Base-by-base conservation (phyloP, 64 coral and sea anemone species). In the Pocillopora verrucosa region DNA sequence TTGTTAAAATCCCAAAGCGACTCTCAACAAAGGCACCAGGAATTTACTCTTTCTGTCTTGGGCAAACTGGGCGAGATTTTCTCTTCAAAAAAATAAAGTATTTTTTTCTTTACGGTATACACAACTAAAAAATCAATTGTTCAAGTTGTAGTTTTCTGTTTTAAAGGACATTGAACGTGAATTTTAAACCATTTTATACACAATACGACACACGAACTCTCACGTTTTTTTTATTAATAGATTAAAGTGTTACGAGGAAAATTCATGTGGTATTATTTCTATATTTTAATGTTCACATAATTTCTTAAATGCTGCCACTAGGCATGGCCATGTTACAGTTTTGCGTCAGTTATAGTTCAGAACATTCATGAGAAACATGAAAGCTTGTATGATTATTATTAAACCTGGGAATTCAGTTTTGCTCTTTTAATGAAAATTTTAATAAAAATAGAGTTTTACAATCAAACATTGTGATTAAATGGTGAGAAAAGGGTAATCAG, bases 251-350 rank as follows among this genome's bases (percentile, higher is more conserved):
- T n/a, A n/a, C n/a, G n/a, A 74, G 72, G 72, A 25, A 61, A 80
- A 61, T 80, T 25, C 41, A 80, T 80, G n/a, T 61, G 58, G 61
- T 80, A 61, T 10, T 10, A n/a, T 61, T 61, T 61, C 15, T 61
- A 61, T 61, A 61, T 61, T 61, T 61, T 61, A 61, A 61, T 15
- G 60, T 10, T 61, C 15, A 61, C n/a, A n/a, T n/a, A n/a, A n/a
- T 80, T 20, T 80, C 12, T 80, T 80, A 80, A 80, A 61, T 80
- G 78, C 26, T 80, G 22, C 78, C 78, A 80, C 61, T 80, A 80
- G 7, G 78, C 45, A 79, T 86, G 70, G 84, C 68, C 76, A 89
- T 89, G 76, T 89, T 89, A 89, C 76, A 89, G 88, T 61, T 89
- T 89, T 89, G 88, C 88, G 19, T 89, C 63, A n/a, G n/a, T n/a